Evolutionary conservation across 1,140 invertebrate genomes (phyloP).

Genomic region (Halesus radiatus): DNA sequence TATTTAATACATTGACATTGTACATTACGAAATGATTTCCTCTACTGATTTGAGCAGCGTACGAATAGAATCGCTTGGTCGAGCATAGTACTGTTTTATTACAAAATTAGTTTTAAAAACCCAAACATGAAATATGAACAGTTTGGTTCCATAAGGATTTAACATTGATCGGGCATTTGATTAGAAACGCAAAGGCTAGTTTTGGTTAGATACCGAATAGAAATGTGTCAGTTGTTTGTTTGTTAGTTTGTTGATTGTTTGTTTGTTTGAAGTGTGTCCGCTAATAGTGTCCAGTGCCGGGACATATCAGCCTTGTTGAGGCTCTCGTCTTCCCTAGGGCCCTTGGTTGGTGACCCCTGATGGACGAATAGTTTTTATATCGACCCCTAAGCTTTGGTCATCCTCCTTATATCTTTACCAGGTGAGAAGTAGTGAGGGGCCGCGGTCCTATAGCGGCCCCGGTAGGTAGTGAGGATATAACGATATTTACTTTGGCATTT

Average conservation of each 20-base stretch:
- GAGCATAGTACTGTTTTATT: no score
- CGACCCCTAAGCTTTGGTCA: constrained; percentile 35
- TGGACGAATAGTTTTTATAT: constrained; percentile 46
- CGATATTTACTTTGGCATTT: constrained; percentile 53
- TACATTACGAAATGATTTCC: no score
- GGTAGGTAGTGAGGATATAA: constrained; percentile 55
- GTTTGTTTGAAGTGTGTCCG: no score
- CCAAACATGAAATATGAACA: no score
- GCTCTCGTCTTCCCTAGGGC: constrained; percentile 39
- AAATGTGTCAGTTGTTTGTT: constrained; percentile 11
- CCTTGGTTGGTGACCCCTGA: constrained; percentile 19
- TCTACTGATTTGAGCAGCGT: no score
- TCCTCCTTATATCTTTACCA: constrained; percentile 27
- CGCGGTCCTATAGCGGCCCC: neutral
- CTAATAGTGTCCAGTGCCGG: constrained; percentile 10
- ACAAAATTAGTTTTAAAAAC: no score
- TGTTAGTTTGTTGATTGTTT: no score
- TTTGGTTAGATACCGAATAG: neutral
- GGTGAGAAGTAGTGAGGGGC: constrained; percentile 6
- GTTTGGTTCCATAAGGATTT: no score
- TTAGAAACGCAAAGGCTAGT: neutral
- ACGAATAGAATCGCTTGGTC: no score
- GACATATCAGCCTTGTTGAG: constrained; percentile 39
- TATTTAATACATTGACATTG: no score
- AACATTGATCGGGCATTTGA: no score